Base-by-base conservation (phyloP, 2,113 vertebrate species). In the Trogon surrucura region DNA sequence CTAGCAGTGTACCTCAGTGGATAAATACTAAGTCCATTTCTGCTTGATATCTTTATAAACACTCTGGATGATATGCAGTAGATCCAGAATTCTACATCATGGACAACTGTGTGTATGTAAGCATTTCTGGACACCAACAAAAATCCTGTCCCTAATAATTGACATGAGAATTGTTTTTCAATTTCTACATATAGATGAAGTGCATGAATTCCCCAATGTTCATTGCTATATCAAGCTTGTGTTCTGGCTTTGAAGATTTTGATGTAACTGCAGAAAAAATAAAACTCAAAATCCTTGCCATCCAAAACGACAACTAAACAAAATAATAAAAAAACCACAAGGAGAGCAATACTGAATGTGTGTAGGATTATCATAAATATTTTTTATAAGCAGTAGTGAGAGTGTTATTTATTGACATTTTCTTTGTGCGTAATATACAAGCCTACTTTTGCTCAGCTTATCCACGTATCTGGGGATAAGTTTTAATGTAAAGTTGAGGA, bases 231-330 rank as follows among this genome's bases (percentile, higher is more conserved):
- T 53, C 11, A 60, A 32, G 30, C 56, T 18, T 29, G 3, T 56
- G 36, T 36, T 36, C 21, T 36, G 25, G 2, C 10, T 86, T 71
- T 61, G 50, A 70, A 83, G 21, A 27, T 66, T 66, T 74, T 92
- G 6, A 22, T 30, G 6, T 16, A 71, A 87, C 14, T 50, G 21
- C 3, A 70, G 19, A 47, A 41, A 67, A 88, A 57, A 47, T 5
- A 26, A 65, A 1, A 0, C 1, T 20, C 6, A n/a, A 64, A 44
- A 7, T 9, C 2, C 3, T 44, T 10, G 12, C 12, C 13, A 22
- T 3, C 4, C 26, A 30, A 38, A 56, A 2, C 5, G 62, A 16
- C 4, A 79, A 45, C 0, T 3, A 60, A 34, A 1, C 1, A 56
- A 29, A 45, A 44, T 19, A 27, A 62, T 0, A 6, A 11, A 30